Percentiles rank a stretch among this genome's conserved stretches.
These are phyloP conservation scores for Corythornis leucogaster DNA, from an alignment of 2,797 vertebrate species.

Conservation along the genomic window DNA sequence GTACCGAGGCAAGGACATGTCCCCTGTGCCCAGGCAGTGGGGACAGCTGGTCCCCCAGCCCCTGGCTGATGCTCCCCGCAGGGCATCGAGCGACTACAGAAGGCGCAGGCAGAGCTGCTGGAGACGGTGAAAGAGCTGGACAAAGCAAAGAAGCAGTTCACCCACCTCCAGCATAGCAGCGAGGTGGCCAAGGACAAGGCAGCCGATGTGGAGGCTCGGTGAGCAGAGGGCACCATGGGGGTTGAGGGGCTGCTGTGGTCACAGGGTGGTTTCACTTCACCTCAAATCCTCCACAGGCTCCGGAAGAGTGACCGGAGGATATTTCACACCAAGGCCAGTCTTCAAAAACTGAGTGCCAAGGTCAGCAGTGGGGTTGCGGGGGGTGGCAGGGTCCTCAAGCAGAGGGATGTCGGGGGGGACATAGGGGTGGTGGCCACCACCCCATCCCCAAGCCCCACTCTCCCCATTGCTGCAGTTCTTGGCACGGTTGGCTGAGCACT, in stretches of 20 bases:
- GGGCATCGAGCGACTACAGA: constrained; percentile 86
- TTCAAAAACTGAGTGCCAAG: constrained; percentile 88
- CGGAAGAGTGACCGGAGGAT: constrained; percentile 87
- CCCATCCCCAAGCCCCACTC: rapidly evolving
- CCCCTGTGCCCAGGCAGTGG: rapidly evolving
- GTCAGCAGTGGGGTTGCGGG: constrained; percentile 17
- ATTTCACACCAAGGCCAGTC: constrained; percentile 87
- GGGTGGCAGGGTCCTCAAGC: rapidly evolving
- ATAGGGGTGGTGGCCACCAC: rapidly evolving
- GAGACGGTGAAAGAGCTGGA: constrained; percentile 87
- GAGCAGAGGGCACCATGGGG: neutral
- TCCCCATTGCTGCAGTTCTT: constrained; percentile 72
- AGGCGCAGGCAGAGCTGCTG: constrained; percentile 84
- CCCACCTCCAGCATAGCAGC: constrained; percentile 83
- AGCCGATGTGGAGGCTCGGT: constrained; percentile 86
- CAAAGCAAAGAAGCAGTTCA: constrained; percentile 86
- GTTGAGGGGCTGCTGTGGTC: rapidly evolving
- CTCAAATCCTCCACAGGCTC: constrained; percentile 70
- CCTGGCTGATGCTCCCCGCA: neutral
- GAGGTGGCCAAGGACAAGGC: constrained; percentile 86
- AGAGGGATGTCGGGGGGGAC: rapidly evolving
- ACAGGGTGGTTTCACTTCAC: rapidly evolving
- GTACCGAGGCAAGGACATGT: neutral
- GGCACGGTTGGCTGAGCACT: constrained; percentile 82
- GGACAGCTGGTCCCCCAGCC: neutral